phyloP scores from a whole-genome alignment of 2,113 vertebrate species.

The Dascyllus trimaculatus region DNA sequence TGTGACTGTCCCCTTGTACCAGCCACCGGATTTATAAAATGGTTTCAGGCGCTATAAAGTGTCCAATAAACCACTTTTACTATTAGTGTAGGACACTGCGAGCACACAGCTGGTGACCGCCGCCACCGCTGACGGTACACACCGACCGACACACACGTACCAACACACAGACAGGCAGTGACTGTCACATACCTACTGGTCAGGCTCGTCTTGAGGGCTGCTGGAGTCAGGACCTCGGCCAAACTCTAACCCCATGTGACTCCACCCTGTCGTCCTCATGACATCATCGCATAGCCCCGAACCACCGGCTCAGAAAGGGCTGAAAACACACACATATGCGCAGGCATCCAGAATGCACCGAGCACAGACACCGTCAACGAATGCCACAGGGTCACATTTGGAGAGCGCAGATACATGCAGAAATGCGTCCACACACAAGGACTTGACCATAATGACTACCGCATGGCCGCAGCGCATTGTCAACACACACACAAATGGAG shows the following conservation, averaged over 20 bases:
- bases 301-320: conserved; percentile 32
- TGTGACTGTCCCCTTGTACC: conserved; percentile 28
- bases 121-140: conserved; percentile 41
- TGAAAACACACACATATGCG: not conserved
- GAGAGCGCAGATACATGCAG: conserved; percentile 31
- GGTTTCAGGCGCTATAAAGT: conserved; percentile 60
- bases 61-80: conserved; percentile 75
- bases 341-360: not conserved
- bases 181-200: conserved; percentile 53
- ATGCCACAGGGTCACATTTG: conserved; percentile 48
- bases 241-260: conserved; percentile 70
- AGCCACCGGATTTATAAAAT: conserved; percentile 59
- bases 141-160: conserved; percentile 19
- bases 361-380: conserved; percentile 15
- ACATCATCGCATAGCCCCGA: conserved; percentile 59
- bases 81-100: conserved; percentile 59
- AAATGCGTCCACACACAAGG: conserved; percentile 33
- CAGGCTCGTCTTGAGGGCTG: conserved; percentile 41
- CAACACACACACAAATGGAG: not conserved
- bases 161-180: conserved; percentile 5
- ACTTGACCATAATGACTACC: conserved; percentile 53
- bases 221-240: conserved; percentile 63
- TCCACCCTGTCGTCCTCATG: conserved; percentile 65
- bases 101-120: conserved; percentile 49
- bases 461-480: conserved; percentile 33